Evolutionary conservation across 1,140 invertebrate species (phyloP).

Genomic region (Drosophila trapezifrons): DNA sequence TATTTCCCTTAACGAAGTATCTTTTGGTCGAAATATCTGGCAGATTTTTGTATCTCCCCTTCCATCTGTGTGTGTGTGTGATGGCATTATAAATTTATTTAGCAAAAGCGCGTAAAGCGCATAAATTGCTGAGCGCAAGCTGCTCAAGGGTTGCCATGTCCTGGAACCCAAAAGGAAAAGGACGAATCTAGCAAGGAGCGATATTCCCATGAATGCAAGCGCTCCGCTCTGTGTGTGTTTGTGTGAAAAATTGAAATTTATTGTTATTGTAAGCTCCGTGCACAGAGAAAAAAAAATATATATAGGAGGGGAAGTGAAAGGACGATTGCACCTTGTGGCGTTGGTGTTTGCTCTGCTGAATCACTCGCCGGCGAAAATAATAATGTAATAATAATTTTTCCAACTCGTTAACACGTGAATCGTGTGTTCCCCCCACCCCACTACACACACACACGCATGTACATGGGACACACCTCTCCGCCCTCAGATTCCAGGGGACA

Average conservation of each 20-base stretch:
- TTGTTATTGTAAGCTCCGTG: slow-evolving; percentile 72
- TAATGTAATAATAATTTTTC: slow-evolving; percentile 83
- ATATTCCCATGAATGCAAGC: slow-evolving; percentile 43
- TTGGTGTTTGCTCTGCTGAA: slow-evolving; percentile 47
- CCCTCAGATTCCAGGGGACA: neutral
- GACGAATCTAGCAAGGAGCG: slow-evolving; percentile 30
- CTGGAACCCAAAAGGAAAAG: slow-evolving; percentile 21
- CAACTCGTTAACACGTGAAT: slow-evolving; percentile 79
- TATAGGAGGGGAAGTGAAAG: slow-evolving; percentile 9
- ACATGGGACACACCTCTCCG: neutral
- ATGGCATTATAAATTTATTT: slow-evolving; percentile 77
- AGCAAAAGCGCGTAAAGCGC: slow-evolving; percentile 71
- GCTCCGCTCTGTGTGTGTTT: slow-evolving; percentile 22
- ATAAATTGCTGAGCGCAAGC: slow-evolving; percentile 73
- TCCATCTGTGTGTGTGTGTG: slow-evolving; percentile 22
- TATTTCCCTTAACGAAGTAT: slow-evolving; percentile 5
- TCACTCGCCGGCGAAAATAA: slow-evolving; percentile 75
- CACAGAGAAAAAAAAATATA: slow-evolving; percentile 12
- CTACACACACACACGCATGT: neutral
- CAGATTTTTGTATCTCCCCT: slow-evolving; percentile 12
- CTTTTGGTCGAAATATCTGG: neutral
- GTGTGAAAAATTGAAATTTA: slow-evolving; percentile 80
- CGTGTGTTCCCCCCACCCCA: slow-evolving; percentile 37
- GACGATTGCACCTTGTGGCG: slow-evolving; percentile 44
- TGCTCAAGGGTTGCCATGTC: slow-evolving; percentile 62